A percentile compares a stretch with the other conserved stretches of the same genome.
Conservation (phyloP, 2,113 vertebrate species). For the Apodemus speciosus region DNA sequence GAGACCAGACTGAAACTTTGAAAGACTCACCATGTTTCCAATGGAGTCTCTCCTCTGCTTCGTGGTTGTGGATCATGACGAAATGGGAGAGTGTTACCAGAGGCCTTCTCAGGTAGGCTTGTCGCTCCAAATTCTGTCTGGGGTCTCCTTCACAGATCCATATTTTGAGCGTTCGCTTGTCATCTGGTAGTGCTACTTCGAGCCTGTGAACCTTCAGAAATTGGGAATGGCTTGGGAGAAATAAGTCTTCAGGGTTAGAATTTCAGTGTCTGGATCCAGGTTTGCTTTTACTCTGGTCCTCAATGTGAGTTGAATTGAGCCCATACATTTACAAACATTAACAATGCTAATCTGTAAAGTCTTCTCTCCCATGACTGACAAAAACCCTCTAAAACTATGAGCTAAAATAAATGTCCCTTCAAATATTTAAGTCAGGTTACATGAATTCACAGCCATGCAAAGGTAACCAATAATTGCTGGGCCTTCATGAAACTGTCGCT, state of each 20-base stretch:
- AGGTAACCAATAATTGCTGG: neutral
- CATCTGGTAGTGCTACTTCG: neutral
- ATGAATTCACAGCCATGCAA: neutral
- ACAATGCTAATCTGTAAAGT: no score
- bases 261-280: neutral
- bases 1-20: neutral
- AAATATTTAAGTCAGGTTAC: neutral
- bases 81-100: neutral
- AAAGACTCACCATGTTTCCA: neutral
- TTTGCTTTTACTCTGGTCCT: neutral
- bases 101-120: neutral
- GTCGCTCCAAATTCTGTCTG: rapidly evolving
- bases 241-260: neutral
- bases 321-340: neutral
- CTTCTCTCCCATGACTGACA: neutral
- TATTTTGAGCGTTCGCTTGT: neutral
- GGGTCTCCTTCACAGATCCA: neutral
- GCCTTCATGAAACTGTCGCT: neutral
- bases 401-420: neutral
- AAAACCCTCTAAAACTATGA: neutral
- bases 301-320: neutral
- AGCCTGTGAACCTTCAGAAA: neutral
- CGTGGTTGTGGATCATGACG: neutral
- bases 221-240: neutral
- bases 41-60: neutral